Evolutionary conservation across 2,888 invertebrate genomes (phyloP).

Genomic region (Eupeodes latifasciatus): DNA sequence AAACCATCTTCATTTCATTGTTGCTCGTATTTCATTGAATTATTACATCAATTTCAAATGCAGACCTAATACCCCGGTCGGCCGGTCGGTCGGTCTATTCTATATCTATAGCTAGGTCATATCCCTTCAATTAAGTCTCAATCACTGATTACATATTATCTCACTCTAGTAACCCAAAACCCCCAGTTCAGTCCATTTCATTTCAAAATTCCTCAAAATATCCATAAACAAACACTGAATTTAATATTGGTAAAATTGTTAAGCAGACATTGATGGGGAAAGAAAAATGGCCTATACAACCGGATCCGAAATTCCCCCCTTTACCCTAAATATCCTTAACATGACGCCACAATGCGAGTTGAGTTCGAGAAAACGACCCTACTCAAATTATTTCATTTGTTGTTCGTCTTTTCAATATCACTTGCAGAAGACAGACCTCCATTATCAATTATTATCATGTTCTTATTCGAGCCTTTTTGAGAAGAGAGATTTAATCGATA

Average conservation of each 20-base stretch:
- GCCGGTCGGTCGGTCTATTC: too few relatives aligned
- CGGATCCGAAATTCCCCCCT: too few relatives aligned
- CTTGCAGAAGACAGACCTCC: constrained; percentile 50
- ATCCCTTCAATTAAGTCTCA: constrained; percentile 15
- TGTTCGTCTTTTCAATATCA: constrained; percentile 71
- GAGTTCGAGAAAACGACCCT: constrained; percentile 35
- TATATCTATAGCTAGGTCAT: background rate
- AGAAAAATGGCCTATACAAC: background rate
- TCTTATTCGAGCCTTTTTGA: constrained; percentile 21
- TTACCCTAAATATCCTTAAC: too few relatives aligned
- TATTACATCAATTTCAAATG: constrained; percentile 27
- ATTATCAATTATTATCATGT: constrained; percentile 59
- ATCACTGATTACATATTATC: constrained; percentile 23
- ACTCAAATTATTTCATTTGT: constrained; percentile 64
- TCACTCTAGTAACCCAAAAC: constrained; percentile 3
- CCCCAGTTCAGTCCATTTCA: background rate
- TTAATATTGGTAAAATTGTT: constrained; percentile 40
- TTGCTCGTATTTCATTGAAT: background rate
- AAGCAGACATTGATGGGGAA: constrained; percentile 36
- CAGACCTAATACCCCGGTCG: background rate
- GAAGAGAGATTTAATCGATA: constrained; percentile 31
- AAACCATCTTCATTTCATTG: background rate
- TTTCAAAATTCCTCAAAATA: constrained; percentile 9
- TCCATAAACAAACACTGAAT: constrained; percentile 4
- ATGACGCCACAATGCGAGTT: background rate